These are phyloP conservation scores for Zingel zingel DNA, from an alignment of 2,113 vertebrate genomes.

Conservation along the genomic window DNA sequence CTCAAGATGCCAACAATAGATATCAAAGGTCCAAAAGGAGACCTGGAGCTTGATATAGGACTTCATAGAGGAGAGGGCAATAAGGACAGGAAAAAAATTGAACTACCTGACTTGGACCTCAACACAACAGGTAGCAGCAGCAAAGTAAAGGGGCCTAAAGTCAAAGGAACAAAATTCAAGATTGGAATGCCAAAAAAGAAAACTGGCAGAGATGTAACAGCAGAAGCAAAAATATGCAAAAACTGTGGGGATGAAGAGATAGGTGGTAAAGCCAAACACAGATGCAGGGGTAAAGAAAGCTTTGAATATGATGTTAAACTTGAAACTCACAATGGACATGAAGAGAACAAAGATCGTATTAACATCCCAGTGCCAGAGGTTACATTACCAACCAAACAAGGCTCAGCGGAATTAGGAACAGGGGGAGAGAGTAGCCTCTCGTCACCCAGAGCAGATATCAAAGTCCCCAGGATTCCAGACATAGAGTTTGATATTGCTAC, in stretches of 20 bases:
- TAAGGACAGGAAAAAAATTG: conserved; percentile 69
- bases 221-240: conserved; percentile 60
- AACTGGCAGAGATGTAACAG: conserved; percentile 40
- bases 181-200: conserved; percentile 82
- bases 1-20: conserved; percentile 77
- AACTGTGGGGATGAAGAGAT: conserved; percentile 27
- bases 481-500: conserved; percentile 78
- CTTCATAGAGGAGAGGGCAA: conserved; percentile 59
- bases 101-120: conserved; percentile 64
- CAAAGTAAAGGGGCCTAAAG: conserved; percentile 70
- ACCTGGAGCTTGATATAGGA: conserved; percentile 70
- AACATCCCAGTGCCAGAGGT: conserved; percentile 29
- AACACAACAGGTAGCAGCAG: conserved; percentile 44
- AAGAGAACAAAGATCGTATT: conserved; percentile 40
- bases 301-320: conserved; percentile 46
- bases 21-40: conserved; percentile 64
- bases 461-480: conserved; percentile 78
- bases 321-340: conserved; percentile 48
- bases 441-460: conserved; percentile 50
- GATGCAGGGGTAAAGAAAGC: conserved; percentile 9
- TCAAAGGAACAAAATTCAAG: conserved; percentile 82
- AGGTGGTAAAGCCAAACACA: conserved; percentile 30
- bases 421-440: conserved; percentile 23
- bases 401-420: not conserved
- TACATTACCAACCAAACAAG: conserved; percentile 42